Evolutionary conservation across 2,797 vertebrate genomes (phyloP), one percentile per base, ranked within the genome.

Genomic region (Mus minutoides): DNA sequence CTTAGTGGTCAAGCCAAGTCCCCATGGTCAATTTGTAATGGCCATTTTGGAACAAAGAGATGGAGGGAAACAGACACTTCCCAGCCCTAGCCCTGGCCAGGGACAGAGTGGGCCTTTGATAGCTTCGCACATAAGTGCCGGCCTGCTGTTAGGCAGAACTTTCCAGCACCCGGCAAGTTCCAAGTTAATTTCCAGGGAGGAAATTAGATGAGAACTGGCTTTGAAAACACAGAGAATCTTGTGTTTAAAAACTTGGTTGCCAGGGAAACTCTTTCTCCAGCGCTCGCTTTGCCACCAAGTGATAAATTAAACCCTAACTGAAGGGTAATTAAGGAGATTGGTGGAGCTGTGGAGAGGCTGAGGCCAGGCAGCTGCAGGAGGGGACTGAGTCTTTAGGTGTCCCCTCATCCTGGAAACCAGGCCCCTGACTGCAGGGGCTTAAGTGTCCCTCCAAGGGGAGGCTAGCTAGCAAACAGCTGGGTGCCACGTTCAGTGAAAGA

Each of bases 221-320:
- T 97, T 98, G 96, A 96, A 96, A 97, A 95, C 95, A 96, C 60
- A 43, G 96, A 98, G 97, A 97, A 95, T 92, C 97, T 94, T 97
- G 94, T 96, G 98, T 97, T 98, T 97, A 96, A 97, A 98, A 95
- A 97, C 97, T 97, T 98, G 97, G 98, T 98, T 98, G 92, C 98
- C 97, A 98, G 95, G 98, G 98, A 97, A 98, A 98, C 98, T 9
- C 96, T 96, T 97, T 97, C 97, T 98, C 97, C 95, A 84, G 80
- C 78, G 60, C 92, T 95, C 97, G 93, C 94, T 17, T 85, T 80
- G 88, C 93, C 6, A 97, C 96, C 79, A 1, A 37, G 16, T 56
- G 96, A 96, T 98, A 98, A 97, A 97, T 98, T 96, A 96, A 98
- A 94, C 90, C 98, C 83, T 93, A 96, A 76, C 89, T 82, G 96